These are phyloP conservation scores for Pedetes capensis DNA, from an alignment of 2,113 vertebrate genomes.

Conservation along the genomic window DNA sequence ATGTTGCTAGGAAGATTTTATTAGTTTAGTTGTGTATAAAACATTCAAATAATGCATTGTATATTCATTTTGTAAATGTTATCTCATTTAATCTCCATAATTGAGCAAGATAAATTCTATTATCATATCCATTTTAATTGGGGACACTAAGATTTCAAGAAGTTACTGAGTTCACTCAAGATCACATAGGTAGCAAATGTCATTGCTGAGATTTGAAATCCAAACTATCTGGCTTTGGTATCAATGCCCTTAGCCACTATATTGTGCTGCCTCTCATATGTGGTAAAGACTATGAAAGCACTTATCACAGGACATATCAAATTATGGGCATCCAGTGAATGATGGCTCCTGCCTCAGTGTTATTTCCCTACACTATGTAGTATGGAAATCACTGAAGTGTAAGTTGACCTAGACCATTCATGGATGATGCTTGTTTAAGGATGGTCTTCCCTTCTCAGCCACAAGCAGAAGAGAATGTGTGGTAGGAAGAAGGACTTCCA, in stretches of 20 bases:
- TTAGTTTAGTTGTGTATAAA: not conserved
- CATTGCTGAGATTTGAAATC: not conserved
- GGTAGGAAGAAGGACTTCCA: not conserved
- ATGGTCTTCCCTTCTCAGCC: not conserved
- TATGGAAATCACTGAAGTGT: not conserved
- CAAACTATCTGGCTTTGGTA: not conserved
- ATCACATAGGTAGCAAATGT: not conserved
- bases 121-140: not conserved
- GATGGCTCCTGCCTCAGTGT: not conserved
- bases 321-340: not conserved
- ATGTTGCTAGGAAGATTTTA: not conserved
- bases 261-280: not conserved
- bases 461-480: not conserved
- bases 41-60: not conserved
- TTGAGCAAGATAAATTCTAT: not conserved
- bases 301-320: not conserved
- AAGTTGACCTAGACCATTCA: not conserved
- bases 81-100: not conserved
- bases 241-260: not conserved
- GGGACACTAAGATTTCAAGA: not conserved
- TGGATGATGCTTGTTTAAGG: not conserved
- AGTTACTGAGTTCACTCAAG: not conserved
- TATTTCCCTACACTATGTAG: not conserved
- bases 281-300: not conserved
- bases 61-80: not conserved